Evolutionary conservation across 2,797 vertebrate genomes (phyloP), one percentile per base, ranked within the genome.

Genomic region (Helicolenus hilgendorfi): DNA sequence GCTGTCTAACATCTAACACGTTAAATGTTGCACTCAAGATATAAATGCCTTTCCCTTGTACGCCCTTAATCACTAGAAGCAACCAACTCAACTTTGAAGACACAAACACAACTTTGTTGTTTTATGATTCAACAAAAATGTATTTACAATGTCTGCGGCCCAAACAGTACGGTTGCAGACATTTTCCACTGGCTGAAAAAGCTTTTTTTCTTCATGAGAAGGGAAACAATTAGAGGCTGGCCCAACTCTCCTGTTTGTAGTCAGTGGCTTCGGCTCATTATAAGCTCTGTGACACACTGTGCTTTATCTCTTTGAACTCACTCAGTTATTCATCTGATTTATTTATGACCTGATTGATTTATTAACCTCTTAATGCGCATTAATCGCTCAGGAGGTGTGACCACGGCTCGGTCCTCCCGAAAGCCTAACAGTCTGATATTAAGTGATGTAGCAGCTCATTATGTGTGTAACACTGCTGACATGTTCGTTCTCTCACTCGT

Each of bases 1-100:
- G 33, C 15, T 58, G 27, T 58, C 38, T 81, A 38, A 84, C 84
- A 76, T 58, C 0, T 45, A 70, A 49, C 29, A 59, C 75, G 75
- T 82, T 78, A 76, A 89, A 84, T 88, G 45, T 87, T 59, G 63
- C 79, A 80, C 74, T 70, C 1, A 45, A 65, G 26, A 71, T 26
- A 53, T 31, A 80, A 59, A 89, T 77, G 60, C 41, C 24, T 89
- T 45, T 49, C 29, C 67, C 31, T 45, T 31, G 33, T 15, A 27
- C 0, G 5, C 31, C 14, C 31, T 55, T 27, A 80, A 71, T 81
- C n/a, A 73, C 26, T 63, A 20, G 5, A 62, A 55, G 13, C 59
- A 38, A 81, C 2, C 9, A 35, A 59, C 58, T 18, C 20, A 26
- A 41, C 38, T 41, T 41, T 41, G 38, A 41, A 41, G 38, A 41